Evolutionary conservation across 1,140 invertebrate genomes (phyloP).

Genomic region (Euura saliciscinereae): DNA sequence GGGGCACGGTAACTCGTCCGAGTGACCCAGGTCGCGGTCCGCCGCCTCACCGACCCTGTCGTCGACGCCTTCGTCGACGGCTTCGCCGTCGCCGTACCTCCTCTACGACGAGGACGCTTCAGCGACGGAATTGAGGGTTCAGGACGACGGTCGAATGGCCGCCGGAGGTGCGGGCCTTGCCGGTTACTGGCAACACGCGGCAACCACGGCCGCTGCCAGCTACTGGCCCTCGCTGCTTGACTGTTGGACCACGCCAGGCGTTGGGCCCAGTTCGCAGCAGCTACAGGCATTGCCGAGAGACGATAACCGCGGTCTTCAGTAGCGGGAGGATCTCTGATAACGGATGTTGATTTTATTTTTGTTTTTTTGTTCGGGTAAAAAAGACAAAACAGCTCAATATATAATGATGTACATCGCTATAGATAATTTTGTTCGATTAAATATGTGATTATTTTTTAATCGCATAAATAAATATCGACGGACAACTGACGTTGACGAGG

Average conservation of each 20-base stretch:
- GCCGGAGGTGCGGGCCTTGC: conserved; percentile 39
- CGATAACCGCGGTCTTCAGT: conserved; percentile 43
- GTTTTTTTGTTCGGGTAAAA: too few relatives aligned
- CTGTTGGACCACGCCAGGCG: conserved; percentile 53
- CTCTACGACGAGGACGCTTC: conserved; percentile 54
- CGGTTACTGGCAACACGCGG: conserved; percentile 54
- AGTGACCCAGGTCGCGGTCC: conserved; percentile 59
- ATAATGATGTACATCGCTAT: too few relatives aligned
- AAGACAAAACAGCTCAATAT: too few relatives aligned
- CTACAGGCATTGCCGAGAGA: conserved; percentile 46
- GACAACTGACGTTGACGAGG: too few relatives aligned
- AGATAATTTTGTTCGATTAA: too few relatives aligned
- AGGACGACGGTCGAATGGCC: conserved; percentile 33
- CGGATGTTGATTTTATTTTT: too few relatives aligned
- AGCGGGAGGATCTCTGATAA: not conserved
- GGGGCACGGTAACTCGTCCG: conserved; percentile 30
- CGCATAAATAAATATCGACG: too few relatives aligned
- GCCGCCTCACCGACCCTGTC: conserved; percentile 54
- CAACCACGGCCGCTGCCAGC: conserved; percentile 37
- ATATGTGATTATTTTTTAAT: too few relatives aligned
- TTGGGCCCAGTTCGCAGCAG: conserved; percentile 40
- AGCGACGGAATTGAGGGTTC: conserved; percentile 49
- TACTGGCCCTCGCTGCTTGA: conserved; percentile 56
- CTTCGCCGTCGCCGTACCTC: conserved; percentile 52
- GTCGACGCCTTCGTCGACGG: conserved; percentile 55